Conservation (phyloP, 1,140 invertebrate genomes). For the Pachypeltis micranthus region DNA sequence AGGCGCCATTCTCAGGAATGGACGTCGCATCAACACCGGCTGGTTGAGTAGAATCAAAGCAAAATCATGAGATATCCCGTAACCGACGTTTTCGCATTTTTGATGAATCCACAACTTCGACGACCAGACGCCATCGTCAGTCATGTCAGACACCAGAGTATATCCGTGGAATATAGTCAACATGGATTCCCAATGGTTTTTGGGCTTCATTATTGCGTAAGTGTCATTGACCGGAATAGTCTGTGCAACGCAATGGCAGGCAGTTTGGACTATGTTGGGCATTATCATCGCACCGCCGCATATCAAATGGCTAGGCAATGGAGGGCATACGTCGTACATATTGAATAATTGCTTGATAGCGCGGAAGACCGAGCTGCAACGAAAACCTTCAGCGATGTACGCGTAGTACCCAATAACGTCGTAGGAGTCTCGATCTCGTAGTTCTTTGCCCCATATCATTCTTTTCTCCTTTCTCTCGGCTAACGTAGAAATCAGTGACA, state of each 20-base stretch:
- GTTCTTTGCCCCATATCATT: too few species aligned
- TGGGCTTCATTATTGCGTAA: background rate
- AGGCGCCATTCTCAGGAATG: background rate
- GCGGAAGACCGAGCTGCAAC: too few species aligned
- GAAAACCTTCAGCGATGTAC: too few species aligned
- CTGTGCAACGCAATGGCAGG: background rate
- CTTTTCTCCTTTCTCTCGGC: too few species aligned
- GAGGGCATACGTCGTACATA: too few species aligned
- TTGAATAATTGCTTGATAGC: too few species aligned
- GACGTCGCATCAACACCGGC: background rate
- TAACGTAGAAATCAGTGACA: too few species aligned
- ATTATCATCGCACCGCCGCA: slow-evolving; percentile 30
- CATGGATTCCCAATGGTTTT: background rate
- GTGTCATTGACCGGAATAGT: background rate
- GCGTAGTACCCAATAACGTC: too few species aligned
- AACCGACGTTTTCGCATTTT: background rate
- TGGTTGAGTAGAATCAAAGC: background rate
- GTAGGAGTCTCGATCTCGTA: too few species aligned
- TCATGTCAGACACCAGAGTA: background rate
- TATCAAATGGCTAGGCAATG: too few species aligned
- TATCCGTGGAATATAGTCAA: background rate
- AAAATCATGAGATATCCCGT: background rate
- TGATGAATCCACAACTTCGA: background rate
- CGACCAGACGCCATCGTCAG: background rate
- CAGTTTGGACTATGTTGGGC: background rate